Evolutionary conservation across 1,140 invertebrate species (phyloP).

Genomic region (Neelides sp.): DNA sequence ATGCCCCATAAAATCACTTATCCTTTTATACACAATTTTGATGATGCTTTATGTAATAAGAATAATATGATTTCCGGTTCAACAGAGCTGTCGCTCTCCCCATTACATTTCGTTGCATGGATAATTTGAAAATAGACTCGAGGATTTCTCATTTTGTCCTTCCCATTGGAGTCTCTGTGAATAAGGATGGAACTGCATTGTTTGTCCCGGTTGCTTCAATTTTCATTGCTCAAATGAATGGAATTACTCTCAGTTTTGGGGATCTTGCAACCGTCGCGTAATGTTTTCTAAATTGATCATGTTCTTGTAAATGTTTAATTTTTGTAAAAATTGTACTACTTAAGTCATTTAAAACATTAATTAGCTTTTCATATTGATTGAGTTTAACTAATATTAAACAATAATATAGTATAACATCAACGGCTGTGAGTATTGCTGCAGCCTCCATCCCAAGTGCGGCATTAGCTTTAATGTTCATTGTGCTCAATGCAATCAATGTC

Average conservation of each 20-base stretch:
- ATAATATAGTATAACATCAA: slow-evolving; percentile 61
- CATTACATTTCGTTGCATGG: slow-evolving; percentile 84
- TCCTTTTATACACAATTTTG: too few species aligned
- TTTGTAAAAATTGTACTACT: too few species aligned
- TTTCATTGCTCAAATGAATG: slow-evolving; percentile 86
- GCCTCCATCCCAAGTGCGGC: slow-evolving; percentile 88
- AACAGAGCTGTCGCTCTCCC: slow-evolving; percentile 83
- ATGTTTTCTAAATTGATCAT: too few species aligned
- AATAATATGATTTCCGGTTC: slow-evolving; percentile 33
- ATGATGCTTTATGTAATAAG: too few species aligned
- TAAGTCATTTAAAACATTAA: too few species aligned
- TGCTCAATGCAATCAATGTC: slow-evolving; percentile 71
- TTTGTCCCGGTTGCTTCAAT: slow-evolving; percentile 77
- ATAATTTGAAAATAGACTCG: slow-evolving; percentile 74
- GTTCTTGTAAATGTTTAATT: too few species aligned
- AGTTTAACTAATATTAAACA: too few species aligned
- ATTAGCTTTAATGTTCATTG: slow-evolving; percentile 68
- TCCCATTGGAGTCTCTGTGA: slow-evolving; percentile 81
- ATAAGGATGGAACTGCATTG: slow-evolving; percentile 88
- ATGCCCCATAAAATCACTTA: slow-evolving; percentile 38
- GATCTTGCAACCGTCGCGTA: slow-evolving; percentile 68
- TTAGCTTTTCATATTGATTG: too few species aligned
- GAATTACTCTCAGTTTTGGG: slow-evolving; percentile 59
- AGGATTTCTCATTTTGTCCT: slow-evolving; percentile 81
- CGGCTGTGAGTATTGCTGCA: slow-evolving; percentile 79